Base-by-base conservation (phyloP, 2,888 invertebrate species). In the Tuberolachnus salignus region DNA sequence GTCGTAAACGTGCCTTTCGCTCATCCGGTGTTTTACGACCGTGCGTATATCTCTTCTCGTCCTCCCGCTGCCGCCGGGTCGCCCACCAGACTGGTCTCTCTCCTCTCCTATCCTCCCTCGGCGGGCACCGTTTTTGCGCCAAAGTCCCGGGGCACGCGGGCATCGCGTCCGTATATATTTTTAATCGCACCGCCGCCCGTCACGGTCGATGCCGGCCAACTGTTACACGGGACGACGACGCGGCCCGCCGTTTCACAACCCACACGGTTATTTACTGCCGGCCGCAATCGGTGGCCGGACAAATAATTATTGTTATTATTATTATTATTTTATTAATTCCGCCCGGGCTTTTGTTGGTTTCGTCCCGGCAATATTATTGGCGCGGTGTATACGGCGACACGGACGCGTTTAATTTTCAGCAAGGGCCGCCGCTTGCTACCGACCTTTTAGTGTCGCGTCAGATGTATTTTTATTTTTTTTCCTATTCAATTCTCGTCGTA, bases 251-350 rank as follows among this genome's bases (percentile, higher is more conserved):
- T 6, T 4, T 34, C 3, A 34, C 34, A 34, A 34, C 34, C 3
- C 34, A 6, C 34, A 6, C 34, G 34, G 34, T 34, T 34, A 34
- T 34, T 34, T 4, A 16, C 51, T 6, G n/a, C 8, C 16, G 16
- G 3, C 1, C 16, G 16, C 34, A 51, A 49, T 51, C 51, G 51
- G 1, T 23, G n/a, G n/a, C 19, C 59, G 49, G 72, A 46, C 49
- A 19, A 72, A 61, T 49, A 61, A 72, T 72, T 59, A 46, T 71
- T 59, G n/a, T 59, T 70, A 70, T 70, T 57, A 42, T 70, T 70
- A 1, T 63, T 42, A 42, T n/a, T n/a, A 34, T 42, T 63, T 63
- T 51, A 51, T n/a, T 51, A 51, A n/a, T 10, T 34, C 42, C 19
- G 23, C 14, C 8, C 57, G 3, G 11, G 14, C n/a, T n/a, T n/a